Evolutionary conservation across 2,888 invertebrate genomes (phyloP), one percentile per base, ranked within the genome.

Genomic region (Helicoverpa assulta): DNA sequence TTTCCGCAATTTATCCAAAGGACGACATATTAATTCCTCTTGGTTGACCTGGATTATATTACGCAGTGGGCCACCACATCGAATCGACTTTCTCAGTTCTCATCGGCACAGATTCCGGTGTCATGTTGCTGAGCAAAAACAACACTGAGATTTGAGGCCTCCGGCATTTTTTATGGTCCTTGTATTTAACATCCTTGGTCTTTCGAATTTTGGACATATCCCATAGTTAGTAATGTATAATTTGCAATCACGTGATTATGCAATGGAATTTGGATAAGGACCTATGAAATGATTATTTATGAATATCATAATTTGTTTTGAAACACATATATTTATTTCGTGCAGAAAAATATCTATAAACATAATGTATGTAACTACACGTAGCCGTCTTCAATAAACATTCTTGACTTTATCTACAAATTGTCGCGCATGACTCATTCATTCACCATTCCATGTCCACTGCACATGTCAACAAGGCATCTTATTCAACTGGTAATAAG

Each of bases 21-120:
- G 91, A 93, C 90, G 90, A 86, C 85, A 82, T 83, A 92, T 94
- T 91, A 92, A 80, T 94, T 92, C 91, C 90, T 87, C 84, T 66
- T 84, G 88, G 90, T 84, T 86, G 87, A 67, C 78, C 75, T 72
- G 82, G 85, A 86, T 94, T 88, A 74, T 78, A 86, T 94, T 94
- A 90, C 94, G 83, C 54, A 68, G 56, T 73, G 80, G 87, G 84
- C 89, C 89, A 89, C 90, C 90, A 80, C 87, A 85, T 79, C 77
- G 86, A 85, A 78, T 75, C 74, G 65, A 80, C 85, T 82, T 83
- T 83, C 82, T 80, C 80, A 84, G 86, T 88, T 89, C 88, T 86
- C 89, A 86, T 87, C 85, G 81, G 56, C 85, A 80, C 73, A 80
- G 86, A 90, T 86, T 90, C 91, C 92, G 93, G 93, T 93, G 90